Evolutionary conservation across 2,888 invertebrate species (phyloP), one percentile per base, ranked within the genome.

Genomic region (Drosophila prolongata): DNA sequence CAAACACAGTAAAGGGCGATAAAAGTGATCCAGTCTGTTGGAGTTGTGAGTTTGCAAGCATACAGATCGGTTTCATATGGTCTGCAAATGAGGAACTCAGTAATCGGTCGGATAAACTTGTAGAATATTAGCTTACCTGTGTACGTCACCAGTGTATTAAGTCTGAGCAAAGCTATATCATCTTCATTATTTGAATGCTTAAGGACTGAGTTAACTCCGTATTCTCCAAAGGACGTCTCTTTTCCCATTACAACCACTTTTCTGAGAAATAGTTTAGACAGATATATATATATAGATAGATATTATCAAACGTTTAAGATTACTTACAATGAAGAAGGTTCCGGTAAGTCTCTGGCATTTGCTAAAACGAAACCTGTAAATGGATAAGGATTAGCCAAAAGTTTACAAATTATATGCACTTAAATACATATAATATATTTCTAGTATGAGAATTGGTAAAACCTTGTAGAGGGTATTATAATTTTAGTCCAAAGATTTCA

Each of bases 151-250:
- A 11, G 11, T 5, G 9, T 8, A 11, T n/a, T 14, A 6, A 56
- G 56, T 46, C 24, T 46, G 2, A 56, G 35, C 19, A 56, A n/a
- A 9, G 56, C 46, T 14, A 56, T 46, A 14, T 44, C 11, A 14
- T 30, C 0, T 30, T 8, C 8, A 2, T 46, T 9, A 19, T n/a
- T 11, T 11, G 30, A 8, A 8, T 34, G 44, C 44, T 44, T 55
- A 11, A 34, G 8, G 19, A 55, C 10, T 10, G 8, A 19, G 10
- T 8, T n/a, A 3, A 56, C 56, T 46, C 4, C 3, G 11, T 19
- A 9, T 27, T 35, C 35, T 9, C 46, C 35, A 14, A 11, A 14
- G 0, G 0, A 3, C 2, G 4, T 13, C 6, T 2, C 6, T 6
- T 10, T 11, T n/a, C 1, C 34, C 6, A 3, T 0, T 16, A 16